These are phyloP conservation scores for Anastatus disparis DNA, from an alignment of 1,140 invertebrate genomes.

Conservation along the genomic window DNA sequence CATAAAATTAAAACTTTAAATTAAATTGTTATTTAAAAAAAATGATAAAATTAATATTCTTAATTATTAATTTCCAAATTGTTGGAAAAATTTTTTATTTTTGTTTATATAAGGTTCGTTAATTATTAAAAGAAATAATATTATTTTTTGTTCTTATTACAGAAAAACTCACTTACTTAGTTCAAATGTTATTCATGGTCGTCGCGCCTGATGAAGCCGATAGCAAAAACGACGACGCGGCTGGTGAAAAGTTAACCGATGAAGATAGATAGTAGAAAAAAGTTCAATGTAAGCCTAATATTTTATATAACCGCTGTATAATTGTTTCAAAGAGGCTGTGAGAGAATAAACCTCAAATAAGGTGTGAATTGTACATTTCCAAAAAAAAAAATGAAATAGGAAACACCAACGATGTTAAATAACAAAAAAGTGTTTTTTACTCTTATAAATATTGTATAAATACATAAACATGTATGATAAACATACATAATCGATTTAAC, in stretches of 20 bases:
- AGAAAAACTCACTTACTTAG: slow-evolving; percentile 76
- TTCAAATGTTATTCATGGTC: slow-evolving; percentile 78
- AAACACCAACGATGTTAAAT: not conserved
- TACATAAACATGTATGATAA: slow-evolving; percentile 26
- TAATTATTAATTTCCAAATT: no score
- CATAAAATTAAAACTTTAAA: no score
- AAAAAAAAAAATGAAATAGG: not conserved
- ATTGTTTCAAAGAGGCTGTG: slow-evolving; percentile 28
- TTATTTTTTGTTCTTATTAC: slow-evolving; percentile 62
- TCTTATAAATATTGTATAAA: slow-evolving; percentile 33
- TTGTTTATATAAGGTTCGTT: not conserved
- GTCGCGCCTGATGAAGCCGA: slow-evolving; percentile 70
- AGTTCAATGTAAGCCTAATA: not conserved
- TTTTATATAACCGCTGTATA: not conserved
- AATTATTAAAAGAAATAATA: slow-evolving; percentile 9
- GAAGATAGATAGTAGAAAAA: slow-evolving; percentile 10
- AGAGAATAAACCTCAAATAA: slow-evolving; percentile 4
- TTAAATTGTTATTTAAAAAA: no score
- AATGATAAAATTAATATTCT: no score
- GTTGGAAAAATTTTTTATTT: not conserved
- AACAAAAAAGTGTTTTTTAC: slow-evolving; percentile 26
- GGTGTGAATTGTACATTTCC: not conserved
- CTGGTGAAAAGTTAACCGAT: not conserved
- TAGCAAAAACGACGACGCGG: not conserved
- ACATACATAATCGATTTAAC: slow-evolving; percentile 25